Percentiles rank a stretch among this genome's conserved stretches.
These are phyloP conservation scores for Escarpia spicata DNA, from an alignment of 2,888 invertebrate genomes.

Conservation along the genomic window DNA sequence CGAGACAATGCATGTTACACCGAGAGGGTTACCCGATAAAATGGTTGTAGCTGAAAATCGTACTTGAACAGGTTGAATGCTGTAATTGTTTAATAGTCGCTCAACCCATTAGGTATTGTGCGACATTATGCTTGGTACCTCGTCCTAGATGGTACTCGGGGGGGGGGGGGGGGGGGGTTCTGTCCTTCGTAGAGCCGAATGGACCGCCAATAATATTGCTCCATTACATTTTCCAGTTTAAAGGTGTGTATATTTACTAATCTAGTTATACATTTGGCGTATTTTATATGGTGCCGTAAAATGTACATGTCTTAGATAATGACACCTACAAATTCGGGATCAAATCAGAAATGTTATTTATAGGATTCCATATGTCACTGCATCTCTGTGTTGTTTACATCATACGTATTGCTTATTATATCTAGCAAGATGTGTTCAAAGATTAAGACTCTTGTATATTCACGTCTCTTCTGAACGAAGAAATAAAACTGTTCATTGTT, in stretches of 20 bases:
- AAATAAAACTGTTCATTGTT: slow-evolving; percentile 1
- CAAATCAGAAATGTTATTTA: not conserved
- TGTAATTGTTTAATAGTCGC: not conserved
- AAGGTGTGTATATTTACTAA: not conserved
- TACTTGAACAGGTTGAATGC: not conserved
- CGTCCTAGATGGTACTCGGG: too few relatives aligned
- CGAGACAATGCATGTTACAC: too few relatives aligned
- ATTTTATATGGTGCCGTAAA: not conserved
- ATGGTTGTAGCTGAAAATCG: too few relatives aligned
- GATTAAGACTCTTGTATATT: not conserved
- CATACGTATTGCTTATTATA: not conserved
- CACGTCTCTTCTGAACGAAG: not conserved
- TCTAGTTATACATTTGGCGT: not conserved
- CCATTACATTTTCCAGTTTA: not conserved
- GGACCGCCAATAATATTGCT: not conserved
- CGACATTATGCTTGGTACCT: not conserved
- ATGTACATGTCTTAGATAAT: not conserved
- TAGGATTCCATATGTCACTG: not conserved
- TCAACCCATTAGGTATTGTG: not conserved
- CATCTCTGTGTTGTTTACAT: slow-evolving; percentile 1
- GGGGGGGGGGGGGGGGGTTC: not conserved
- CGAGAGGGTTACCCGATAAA: too few relatives aligned
- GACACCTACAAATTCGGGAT: not conserved
- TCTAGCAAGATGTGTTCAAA: not conserved
- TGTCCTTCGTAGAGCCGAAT: not conserved